Conservation (phyloP, 2,797 vertebrate genomes). For the Sebastes diploproa region DNA sequence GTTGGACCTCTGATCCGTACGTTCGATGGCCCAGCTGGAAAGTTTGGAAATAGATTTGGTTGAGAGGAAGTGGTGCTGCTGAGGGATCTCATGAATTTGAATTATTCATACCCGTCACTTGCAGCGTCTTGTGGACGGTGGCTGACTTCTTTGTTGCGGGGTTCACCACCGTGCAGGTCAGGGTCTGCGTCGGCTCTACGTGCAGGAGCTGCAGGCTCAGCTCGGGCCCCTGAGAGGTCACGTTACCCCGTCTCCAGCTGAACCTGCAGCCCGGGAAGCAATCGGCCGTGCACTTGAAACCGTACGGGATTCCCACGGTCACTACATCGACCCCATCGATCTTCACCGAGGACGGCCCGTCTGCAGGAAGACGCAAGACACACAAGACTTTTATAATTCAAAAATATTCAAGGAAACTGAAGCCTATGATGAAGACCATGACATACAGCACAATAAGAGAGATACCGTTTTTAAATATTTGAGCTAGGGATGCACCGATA, state of each 20-base stretch:
- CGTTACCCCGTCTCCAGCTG: conserved; percentile 27
- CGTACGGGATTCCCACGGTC: conserved; percentile 36
- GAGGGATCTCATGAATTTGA: background rate
- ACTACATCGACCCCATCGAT: conserved; percentile 14
- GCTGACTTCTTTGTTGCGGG: background rate
- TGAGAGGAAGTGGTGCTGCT: background rate
- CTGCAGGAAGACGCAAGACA: background rate
- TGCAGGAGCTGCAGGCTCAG: conserved; percentile 19
- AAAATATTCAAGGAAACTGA: background rate
- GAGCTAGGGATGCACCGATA: no score
- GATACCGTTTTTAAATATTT: no score
- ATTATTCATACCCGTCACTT: conserved; percentile 26
- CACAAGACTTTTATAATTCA: background rate
- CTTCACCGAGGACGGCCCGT: conserved; percentile 9
- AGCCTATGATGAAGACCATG: background rate
- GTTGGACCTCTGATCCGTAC: conserved; percentile 30
- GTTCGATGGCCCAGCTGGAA: conserved; percentile 30
- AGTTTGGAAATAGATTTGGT: background rate
- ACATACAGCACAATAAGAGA: no score
- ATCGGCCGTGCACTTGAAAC: background rate
- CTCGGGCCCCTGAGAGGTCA: background rate
- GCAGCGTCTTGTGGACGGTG: background rate
- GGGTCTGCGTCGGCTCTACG: background rate
- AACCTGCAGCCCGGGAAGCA: conserved; percentile 32
- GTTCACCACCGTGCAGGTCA: conserved; percentile 33